phyloP scores from a whole-genome alignment of 1,140 invertebrate genomes.

The Drosophila pallidifrons region DNA sequence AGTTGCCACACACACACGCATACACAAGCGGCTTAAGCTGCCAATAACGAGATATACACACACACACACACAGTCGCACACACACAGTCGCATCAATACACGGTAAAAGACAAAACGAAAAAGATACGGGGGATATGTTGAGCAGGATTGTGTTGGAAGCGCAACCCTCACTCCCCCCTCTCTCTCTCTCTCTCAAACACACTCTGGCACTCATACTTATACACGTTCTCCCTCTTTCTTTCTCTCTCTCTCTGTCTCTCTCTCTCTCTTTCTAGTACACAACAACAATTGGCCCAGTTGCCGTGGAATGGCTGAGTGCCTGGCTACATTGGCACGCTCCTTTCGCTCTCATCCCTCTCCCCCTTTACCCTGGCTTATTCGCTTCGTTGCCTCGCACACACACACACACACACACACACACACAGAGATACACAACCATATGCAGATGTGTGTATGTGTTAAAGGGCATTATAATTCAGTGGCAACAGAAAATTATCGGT shows the following conservation, averaged over 20 bases:
- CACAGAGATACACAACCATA: slow-evolving; percentile 6
- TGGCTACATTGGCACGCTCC: slow-evolving; percentile 63
- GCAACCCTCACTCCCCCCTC: not conserved
- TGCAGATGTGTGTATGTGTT: slow-evolving; percentile 5
- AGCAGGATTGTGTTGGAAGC: not conserved
- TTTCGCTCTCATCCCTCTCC: not conserved
- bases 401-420: slow-evolving; percentile 25
- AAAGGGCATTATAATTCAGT: too few species aligned
- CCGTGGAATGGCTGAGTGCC: slow-evolving; percentile 70
- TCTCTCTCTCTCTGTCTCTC: not conserved
- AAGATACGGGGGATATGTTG: not conserved
- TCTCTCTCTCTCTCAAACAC: not conserved
- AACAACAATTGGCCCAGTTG: slow-evolving; percentile 68
- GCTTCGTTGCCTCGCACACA: slow-evolving; percentile 60
- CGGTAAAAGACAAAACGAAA: slow-evolving; percentile 3
- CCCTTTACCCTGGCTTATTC: slow-evolving; percentile 56
- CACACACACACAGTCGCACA: slow-evolving; percentile 16
- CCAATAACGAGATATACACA: slow-evolving; percentile 66
- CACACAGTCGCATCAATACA: not conserved
- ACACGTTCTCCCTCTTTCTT: not conserved
- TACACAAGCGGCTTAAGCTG: slow-evolving; percentile 57
- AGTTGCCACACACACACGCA: slow-evolving; percentile 41
- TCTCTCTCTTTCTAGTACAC: not conserved
- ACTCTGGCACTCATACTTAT: too few species aligned
- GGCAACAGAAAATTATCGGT: too few species aligned